Evolutionary conservation across 2,797 vertebrate genomes (phyloP), one percentile per base, ranked within the genome.

Genomic region (Clarias fuscus): DNA sequence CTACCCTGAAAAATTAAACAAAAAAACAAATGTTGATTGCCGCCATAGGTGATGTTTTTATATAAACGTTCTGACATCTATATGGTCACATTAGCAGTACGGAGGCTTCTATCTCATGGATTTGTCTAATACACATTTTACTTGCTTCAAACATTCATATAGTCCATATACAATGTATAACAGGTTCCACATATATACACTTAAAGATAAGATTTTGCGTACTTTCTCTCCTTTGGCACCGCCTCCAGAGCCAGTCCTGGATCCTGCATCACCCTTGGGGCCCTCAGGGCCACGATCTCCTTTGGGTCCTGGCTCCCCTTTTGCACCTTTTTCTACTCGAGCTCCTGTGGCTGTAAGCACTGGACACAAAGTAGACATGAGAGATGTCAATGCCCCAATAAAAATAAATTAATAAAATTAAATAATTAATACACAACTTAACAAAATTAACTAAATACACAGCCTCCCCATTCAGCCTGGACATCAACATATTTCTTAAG

Each of bases 251-350:
- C 87, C 71, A 83, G 84, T 87, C 68, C 27, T 0, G 5, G 89
- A 85, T 18, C 94, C 93, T 0, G 90, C 68, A 1, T 97, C 96
- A 75, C 97, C 97, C 92, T 97, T 97, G 0, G 95, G 90, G 58
- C 97, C 97, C 1, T 68, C 84, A 3, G 92, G 92, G 79, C 95
- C 95, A 71, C 89, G 71, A 4, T 95, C 95, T 88, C 95, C 95
- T 92, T 93, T 94, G 64, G 87, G 77, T 0, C 97, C 97, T 72
- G 89, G 92, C 2, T 96, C 94, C 27, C 96, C 96, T 75, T 18
- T 86, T 33, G 94, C 93, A 0, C 96, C 96, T 82, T 95, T 96
- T 40, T 95, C 94, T 10, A 96, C 97, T 92, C 91, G 96, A 48
- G 62, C 11, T 72, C 92, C 77, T 40, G 2, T 13, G 20, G 37